Evolutionary conservation across 2,797 vertebrate species (phyloP).

Genomic region (Synanceia verrucosa): DNA sequence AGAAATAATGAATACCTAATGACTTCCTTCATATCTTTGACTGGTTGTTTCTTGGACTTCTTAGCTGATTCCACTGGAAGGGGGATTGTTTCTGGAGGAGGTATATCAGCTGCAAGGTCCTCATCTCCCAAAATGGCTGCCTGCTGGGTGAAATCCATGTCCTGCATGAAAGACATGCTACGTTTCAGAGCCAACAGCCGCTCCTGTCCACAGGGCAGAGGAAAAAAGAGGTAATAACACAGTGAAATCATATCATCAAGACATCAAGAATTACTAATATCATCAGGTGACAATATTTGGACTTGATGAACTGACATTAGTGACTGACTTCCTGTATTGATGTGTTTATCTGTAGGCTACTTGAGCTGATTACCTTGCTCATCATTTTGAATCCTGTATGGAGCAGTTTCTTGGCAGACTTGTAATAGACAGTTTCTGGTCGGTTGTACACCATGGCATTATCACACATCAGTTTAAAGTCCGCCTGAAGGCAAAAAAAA

Average conservation of each 20-base stretch:
- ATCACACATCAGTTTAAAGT: slow-evolving; percentile 99
- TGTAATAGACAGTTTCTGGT: slow-evolving; percentile 98
- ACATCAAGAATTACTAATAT: too few relatives aligned
- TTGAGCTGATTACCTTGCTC: slow-evolving; percentile 92
- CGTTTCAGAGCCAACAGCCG: slow-evolving; percentile 98
- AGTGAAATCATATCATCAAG: background rate
- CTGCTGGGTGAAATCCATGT: slow-evolving; percentile 99
- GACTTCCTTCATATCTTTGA: slow-evolving; percentile 93
- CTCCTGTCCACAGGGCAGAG: slow-evolving; percentile 91
- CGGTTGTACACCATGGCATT: slow-evolving; percentile 99
- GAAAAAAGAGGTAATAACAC: slow-evolving; percentile 68
- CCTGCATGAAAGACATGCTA: slow-evolving; percentile 99
- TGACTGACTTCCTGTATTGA: too few relatives aligned
- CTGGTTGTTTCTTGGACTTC: slow-evolving; percentile 94
- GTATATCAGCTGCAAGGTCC: slow-evolving; percentile 88
- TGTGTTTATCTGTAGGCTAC: background rate
- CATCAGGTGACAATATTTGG: too few relatives aligned
- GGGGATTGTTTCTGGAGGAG: slow-evolving; percentile 89
- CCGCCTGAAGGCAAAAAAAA: slow-evolving; percentile 84
- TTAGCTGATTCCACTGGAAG: slow-evolving; percentile 91
- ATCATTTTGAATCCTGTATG: slow-evolving; percentile 99
- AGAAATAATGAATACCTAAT: slow-evolving; percentile 84
- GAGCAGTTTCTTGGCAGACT: slow-evolving; percentile 97
- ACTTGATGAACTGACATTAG: too few relatives aligned
- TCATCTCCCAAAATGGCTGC: slow-evolving; percentile 96